Conservation (phyloP, 2,888 invertebrate species). For the Idaea dimidiata region DNA sequence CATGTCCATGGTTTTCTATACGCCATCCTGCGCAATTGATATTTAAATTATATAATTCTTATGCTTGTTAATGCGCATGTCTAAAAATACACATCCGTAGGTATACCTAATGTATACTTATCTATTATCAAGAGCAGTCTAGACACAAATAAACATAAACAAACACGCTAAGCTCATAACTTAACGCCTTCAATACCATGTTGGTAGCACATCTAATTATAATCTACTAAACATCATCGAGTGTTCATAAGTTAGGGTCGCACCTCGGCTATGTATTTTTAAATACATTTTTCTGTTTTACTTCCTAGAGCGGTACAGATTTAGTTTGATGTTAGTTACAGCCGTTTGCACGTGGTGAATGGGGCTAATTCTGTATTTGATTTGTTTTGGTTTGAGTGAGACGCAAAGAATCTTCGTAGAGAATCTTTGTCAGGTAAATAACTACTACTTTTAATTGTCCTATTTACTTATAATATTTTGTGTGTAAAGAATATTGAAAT, state of each 20-base stretch:
- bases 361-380: slow-evolving; percentile 24
- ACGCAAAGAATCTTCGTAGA: neutral
- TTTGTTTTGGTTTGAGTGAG: slow-evolving; percentile 18
- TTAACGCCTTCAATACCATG: slow-evolving; percentile 32
- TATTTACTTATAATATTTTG: no score
- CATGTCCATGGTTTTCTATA: no score
- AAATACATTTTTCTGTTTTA: slow-evolving; percentile 55
- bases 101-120: neutral
- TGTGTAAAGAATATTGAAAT: no score
- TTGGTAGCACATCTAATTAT: slow-evolving; percentile 75
- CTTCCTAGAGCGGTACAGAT: slow-evolving; percentile 46
- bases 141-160: slow-evolving; percentile 1
- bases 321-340: slow-evolving; percentile 31
- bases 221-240: slow-evolving; percentile 79
- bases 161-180: slow-evolving; percentile 10
- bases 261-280: slow-evolving; percentile 63
- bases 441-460: no score
- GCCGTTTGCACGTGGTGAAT: slow-evolving; percentile 28
- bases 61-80: no score
- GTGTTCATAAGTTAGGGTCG: slow-evolving; percentile 74
- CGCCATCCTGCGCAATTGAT: no score
- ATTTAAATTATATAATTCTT: no score
- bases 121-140: neutral
- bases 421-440: no score
- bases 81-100: neutral